Percentiles rank a stretch among this genome's conserved stretches.
phyloP scores from a whole-genome alignment of 1,140 invertebrate species.

The Solenopsis fugax region DNA sequence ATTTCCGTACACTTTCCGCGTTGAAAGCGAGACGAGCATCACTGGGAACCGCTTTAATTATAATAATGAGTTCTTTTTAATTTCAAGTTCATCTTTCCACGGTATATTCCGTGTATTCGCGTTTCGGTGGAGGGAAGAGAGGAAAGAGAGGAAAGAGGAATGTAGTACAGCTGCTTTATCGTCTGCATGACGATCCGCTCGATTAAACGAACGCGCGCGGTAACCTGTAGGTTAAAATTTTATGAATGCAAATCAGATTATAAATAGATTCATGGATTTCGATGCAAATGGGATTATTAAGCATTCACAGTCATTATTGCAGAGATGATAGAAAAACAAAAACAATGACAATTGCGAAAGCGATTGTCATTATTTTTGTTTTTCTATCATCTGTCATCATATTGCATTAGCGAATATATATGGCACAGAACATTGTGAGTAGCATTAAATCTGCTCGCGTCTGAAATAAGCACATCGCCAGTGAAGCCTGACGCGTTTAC shows the following conservation, averaged over 20 bases:
- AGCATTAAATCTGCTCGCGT: constrained; percentile 25
- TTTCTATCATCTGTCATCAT: constrained; percentile 1
- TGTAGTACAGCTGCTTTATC: not conserved
- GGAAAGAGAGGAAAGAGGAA: not conserved
- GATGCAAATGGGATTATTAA: constrained; percentile 42
- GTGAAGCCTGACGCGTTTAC: constrained; percentile 33
- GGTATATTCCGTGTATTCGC: not conserved
- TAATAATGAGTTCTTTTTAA: constrained; percentile 25
- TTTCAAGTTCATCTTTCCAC: not conserved
- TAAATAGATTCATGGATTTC: constrained; percentile 53
- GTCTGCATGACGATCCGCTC: not conserved
- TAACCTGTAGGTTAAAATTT: constrained; percentile 15
- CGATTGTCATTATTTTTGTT: constrained; percentile 32
- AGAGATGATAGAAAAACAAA: not conserved
- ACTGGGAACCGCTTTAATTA: constrained; percentile 19
- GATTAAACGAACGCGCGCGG: not conserved
- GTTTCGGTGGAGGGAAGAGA: not conserved
- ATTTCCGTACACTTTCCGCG: not conserved
- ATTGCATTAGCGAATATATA: not conserved
- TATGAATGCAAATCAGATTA: constrained; percentile 55
- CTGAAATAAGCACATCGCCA: constrained; percentile 36
- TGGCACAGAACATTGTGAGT: not conserved
- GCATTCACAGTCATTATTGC: constrained; percentile 28
- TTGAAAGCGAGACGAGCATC: constrained; percentile 5
- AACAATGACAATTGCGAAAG: not conserved